These are phyloP conservation scores for Chaunax sp. DNA, from an alignment of 2,797 vertebrate species.

Conservation along the genomic window DNA sequence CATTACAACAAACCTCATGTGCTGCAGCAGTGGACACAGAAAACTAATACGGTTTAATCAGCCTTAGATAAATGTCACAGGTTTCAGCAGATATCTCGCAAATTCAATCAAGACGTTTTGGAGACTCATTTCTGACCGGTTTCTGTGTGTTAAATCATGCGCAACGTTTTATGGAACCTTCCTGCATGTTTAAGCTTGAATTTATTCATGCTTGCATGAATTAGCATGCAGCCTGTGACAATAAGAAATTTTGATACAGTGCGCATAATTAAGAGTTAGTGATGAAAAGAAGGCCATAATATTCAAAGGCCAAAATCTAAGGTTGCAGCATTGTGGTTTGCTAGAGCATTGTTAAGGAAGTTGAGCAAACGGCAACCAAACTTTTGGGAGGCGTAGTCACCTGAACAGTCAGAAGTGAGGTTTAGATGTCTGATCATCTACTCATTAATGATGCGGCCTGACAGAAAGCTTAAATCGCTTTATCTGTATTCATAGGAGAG, in stretches of 20 bases:
- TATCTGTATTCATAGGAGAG: constrained; percentile 4
- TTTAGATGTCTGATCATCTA: background rate
- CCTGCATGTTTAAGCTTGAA: background rate
- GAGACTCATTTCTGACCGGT: constrained; percentile 21
- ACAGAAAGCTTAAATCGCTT: constrained; percentile 9
- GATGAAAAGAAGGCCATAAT: background rate
- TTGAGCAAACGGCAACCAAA: background rate
- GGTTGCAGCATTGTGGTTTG: background rate
- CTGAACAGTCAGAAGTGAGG: constrained; percentile 23
- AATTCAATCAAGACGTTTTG: constrained; percentile 68
- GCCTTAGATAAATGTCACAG: constrained; percentile 75
- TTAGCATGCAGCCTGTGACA: background rate
- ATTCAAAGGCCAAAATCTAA: background rate
- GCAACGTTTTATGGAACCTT: background rate
- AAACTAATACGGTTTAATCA: constrained; percentile 63
- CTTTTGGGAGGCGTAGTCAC: constrained; percentile 10
- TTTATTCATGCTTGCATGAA: background rate
- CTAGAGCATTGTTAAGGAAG: background rate
- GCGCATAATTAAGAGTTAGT: background rate
- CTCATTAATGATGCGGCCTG: background rate
- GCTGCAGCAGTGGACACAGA: constrained; percentile 30
- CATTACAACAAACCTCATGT: constrained; percentile 66
- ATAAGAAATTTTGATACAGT: background rate
- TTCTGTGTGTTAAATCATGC: constrained; percentile 23
- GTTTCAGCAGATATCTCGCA: constrained; percentile 53